phyloP scores from a whole-genome alignment of 2,888 invertebrate genomes.

The Watsonalla cultraria region DNA sequence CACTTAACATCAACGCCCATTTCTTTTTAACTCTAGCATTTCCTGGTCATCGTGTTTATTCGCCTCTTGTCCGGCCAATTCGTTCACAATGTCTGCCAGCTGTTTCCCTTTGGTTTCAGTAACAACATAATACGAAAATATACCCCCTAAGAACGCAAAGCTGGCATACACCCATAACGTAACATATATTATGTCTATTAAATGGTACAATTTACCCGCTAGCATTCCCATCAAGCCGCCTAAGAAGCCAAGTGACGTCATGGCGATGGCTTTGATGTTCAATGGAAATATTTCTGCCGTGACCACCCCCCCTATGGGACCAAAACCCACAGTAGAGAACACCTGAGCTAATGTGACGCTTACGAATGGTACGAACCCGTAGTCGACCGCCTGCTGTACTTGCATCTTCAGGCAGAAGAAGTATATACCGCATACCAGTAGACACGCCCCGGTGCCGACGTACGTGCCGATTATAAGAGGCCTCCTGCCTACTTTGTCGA shows the following conservation, averaged over 20 bases:
- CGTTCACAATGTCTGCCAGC: conserved; percentile 69
- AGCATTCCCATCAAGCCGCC: conserved; percentile 61
- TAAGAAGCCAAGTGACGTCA: conserved; percentile 60
- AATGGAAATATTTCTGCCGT: conserved; percentile 74
- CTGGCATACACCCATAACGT: conserved; percentile 65
- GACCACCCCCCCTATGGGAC: conserved; percentile 62
- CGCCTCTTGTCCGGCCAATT: conserved; percentile 25
- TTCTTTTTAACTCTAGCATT: background rate
- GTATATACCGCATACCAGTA: conserved; percentile 40
- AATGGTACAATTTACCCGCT: conserved; percentile 61
- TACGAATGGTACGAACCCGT: conserved; percentile 46
- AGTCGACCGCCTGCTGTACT: background rate
- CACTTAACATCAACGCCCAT: background rate
- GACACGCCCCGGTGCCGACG: conserved; percentile 35
- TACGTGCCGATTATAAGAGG: conserved; percentile 55
- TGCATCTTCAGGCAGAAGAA: conserved; percentile 37
- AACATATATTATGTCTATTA: conserved; percentile 52
- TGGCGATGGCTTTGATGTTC: conserved; percentile 70
- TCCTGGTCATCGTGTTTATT: conserved; percentile 8
- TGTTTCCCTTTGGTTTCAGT: conserved; percentile 76
- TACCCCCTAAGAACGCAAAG: conserved; percentile 55
- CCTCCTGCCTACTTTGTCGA: conserved; percentile 50
- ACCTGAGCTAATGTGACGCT: conserved; percentile 44
- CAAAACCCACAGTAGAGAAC: conserved; percentile 53
- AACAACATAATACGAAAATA: conserved; percentile 55